Base-by-base conservation (phyloP, 1,140 invertebrate species). In the Scaptomyza graminum region DNA sequence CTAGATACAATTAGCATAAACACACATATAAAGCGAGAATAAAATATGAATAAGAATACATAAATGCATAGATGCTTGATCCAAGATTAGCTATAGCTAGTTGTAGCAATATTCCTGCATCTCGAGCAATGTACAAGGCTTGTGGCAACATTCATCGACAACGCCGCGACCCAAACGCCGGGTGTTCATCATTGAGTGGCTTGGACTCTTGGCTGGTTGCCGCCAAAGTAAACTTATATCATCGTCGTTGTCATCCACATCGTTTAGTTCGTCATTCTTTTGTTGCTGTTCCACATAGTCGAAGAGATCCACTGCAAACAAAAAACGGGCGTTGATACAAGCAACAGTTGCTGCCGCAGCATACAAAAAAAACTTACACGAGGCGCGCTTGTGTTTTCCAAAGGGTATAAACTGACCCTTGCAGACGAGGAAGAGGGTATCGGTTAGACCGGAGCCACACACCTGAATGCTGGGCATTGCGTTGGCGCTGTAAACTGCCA, bases 261-360 rank as follows among this genome's bases (percentile, higher is more conserved):
- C 28, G 5, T 67, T 52, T 4, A 41, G 11, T n/a, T 41, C 37
- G 37, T 41, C 37, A 5, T 41, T n/a, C 37, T n/a, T 12, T 1
- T 37, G 34, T 41, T 60, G 43, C 11, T 67, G 59, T 7, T 82
- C 76, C 66, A 68, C 79, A 46, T 84, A 83, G 69, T 84, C 79
- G 16, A 84, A 76, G 22, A 84, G 43, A 31, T 78, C 60, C 63
- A 73, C 79, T 83, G 76, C 39, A 54, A 74, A 57, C 50, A 41
- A 41, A 54, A 57, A 44, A 52, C 47, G 39, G 12, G 18, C 18
- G 18, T 22, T 22, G 2, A 22, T 3, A 57, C 5, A 16, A 46
- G 44, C 52, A 54, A 28, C 49, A 46, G 43, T 41, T 55, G 13
- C 12, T 34, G 34, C 12, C 22, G 34, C 25, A 1, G 34, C n/a